Evolutionary conservation across 2,888 invertebrate genomes (phyloP).

Genomic region (Epiperipatus broadwayi): DNA sequence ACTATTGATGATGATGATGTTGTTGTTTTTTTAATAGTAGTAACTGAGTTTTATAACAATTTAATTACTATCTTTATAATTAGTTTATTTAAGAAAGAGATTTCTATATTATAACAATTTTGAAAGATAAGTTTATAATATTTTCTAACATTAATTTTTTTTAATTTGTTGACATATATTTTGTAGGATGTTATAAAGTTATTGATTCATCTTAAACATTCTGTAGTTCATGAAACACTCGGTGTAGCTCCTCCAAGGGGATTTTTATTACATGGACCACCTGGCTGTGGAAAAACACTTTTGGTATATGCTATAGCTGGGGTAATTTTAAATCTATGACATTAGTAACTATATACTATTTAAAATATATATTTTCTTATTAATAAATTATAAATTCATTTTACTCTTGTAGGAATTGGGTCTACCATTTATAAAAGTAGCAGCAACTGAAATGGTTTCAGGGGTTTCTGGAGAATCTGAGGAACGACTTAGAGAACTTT

Average conservation of each 20-base stretch:
- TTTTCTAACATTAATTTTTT: too few species aligned
- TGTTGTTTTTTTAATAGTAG: too few species aligned
- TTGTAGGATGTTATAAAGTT: conserved; percentile 46
- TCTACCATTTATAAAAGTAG: conserved; percentile 62
- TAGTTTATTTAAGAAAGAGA: too few species aligned
- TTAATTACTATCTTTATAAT: too few species aligned
- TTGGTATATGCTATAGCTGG: conserved; percentile 34
- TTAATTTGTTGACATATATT: too few species aligned
- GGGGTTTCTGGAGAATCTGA: conserved; percentile 93
- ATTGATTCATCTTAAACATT: conserved; percentile 66
- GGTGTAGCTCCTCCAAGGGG: conserved; percentile 75
- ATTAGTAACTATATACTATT: conserved; percentile 41
- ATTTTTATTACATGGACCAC: conserved; percentile 80
- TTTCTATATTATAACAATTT: too few species aligned
- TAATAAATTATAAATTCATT: conserved; percentile 9
- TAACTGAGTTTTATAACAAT: too few species aligned
- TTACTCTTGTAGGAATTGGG: conserved; percentile 44
- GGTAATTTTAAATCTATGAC: conserved; percentile 21
- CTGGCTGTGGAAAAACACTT: conserved; percentile 60
- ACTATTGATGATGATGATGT: too few species aligned
- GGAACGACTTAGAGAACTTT: conserved; percentile 45
- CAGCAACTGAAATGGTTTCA: conserved; percentile 76
- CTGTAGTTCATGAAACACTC: conserved; percentile 63
- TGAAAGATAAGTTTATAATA: too few species aligned
- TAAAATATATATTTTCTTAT: conserved; percentile 24